Percentiles rank a stretch among this genome's conserved stretches.
These are phyloP conservation scores for Gambusia holbrooki DNA, from an alignment of 2,113 vertebrate species.

Conservation along the genomic window DNA sequence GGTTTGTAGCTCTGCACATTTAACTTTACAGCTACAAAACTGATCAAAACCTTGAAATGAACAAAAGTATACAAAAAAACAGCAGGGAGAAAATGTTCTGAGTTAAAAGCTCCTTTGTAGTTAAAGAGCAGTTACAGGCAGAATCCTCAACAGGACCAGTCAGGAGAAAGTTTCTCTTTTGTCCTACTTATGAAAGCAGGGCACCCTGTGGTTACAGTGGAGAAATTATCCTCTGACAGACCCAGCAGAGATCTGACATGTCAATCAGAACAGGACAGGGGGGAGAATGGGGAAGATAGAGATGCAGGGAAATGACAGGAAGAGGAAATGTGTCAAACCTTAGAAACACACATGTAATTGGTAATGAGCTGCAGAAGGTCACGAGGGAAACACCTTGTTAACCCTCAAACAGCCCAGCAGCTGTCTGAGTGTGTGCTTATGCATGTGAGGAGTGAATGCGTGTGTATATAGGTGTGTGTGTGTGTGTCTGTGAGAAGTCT, in stretches of 20 bases:
- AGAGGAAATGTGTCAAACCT: constrained; percentile 28
- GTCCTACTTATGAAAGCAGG: constrained; percentile 63
- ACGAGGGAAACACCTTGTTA: constrained; percentile 43
- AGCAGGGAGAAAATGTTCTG: not conserved
- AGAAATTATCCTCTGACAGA: constrained; percentile 54
- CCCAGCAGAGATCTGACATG: constrained; percentile 55
- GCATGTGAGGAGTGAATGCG: constrained; percentile 2
- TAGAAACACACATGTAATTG: constrained; percentile 41
- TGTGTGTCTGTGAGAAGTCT: not conserved
- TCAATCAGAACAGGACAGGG: constrained; percentile 57
- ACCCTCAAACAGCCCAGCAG: constrained; percentile 45
- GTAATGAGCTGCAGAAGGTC: constrained; percentile 66
- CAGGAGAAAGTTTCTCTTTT: constrained; percentile 49
- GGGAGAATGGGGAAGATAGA: constrained; percentile 22
- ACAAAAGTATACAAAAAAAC: constrained; percentile 6
- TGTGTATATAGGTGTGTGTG: constrained; percentile 1
- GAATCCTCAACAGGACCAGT: constrained; percentile 23
- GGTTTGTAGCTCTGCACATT: not conserved
- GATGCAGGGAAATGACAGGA: constrained; percentile 27
- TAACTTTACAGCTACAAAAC: not conserved
- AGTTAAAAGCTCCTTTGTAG: constrained; percentile 1
- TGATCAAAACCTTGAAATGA: constrained; percentile 10
- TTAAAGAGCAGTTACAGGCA: constrained; percentile 38
- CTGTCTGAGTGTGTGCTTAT: constrained; percentile 33
- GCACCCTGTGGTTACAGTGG: constrained; percentile 49